A percentile compares a stretch with the other conserved stretches of the same genome.
Evolutionary conservation across 2,888 invertebrate species (phyloP).

Genomic region (Chalcis sispes): DNA sequence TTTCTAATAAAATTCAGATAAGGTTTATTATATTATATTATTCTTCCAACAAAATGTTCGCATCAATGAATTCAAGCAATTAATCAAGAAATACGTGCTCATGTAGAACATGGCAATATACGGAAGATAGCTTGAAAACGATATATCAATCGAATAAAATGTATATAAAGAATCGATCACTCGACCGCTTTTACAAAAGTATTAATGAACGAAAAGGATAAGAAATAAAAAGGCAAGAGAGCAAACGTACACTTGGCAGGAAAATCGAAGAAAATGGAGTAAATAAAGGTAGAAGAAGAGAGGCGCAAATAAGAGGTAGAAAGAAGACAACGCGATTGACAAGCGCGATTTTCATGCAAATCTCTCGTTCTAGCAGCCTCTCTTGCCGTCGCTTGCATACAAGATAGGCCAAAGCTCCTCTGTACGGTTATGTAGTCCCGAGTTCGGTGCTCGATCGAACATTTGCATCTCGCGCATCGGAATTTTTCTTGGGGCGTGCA

Average conservation of each 20-base stretch:
- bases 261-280: neutral
- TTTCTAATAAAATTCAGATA: no score
- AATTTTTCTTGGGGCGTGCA: conserved; percentile 13
- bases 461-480: conserved; percentile 33
- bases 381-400: neutral
- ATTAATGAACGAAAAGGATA: neutral
- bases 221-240: neutral
- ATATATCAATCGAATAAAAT: no score
- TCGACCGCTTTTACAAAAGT: neutral
- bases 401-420: neutral
- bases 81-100: no score
- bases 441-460: no score
- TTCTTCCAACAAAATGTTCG: no score
- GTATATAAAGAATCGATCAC: neutral
- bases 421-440: no score
- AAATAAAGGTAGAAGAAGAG: neutral
- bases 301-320: neutral
- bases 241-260: no score
- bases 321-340: neutral
- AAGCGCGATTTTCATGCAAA: conserved; percentile 66
- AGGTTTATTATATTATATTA: no score
- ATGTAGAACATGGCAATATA: no score
- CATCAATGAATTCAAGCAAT: no score
- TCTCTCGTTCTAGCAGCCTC: conserved; percentile 30
- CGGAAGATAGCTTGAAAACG: no score